These are phyloP conservation scores for Palythoa caribaeorum DNA, from an alignment of 92 coral and sea anemone species.

Conservation along the genomic window DNA sequence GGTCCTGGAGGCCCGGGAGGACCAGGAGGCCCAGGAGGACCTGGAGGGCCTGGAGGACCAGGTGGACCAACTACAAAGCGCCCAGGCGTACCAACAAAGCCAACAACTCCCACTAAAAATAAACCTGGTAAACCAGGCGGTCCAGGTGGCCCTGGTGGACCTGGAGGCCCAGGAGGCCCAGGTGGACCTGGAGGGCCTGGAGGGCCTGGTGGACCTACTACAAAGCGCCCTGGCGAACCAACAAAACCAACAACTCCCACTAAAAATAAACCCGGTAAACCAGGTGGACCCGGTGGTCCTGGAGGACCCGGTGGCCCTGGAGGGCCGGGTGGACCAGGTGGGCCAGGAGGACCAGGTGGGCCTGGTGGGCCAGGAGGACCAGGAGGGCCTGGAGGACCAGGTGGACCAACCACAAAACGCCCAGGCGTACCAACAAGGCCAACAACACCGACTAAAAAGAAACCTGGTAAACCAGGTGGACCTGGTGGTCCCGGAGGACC, in stretches of 20 bases:
- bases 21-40: constrained; percentile 67
- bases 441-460: constrained; percentile 8
- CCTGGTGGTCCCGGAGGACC: constrained; percentile 83
- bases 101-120: background rate
- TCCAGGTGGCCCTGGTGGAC: constrained; percentile 13
- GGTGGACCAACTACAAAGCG: constrained; percentile 58
- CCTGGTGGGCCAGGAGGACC: constrained; percentile 23
- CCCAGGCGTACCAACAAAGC: constrained; percentile 35
- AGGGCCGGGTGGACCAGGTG: constrained; percentile 81
- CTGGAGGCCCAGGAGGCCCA: constrained; percentile 79
- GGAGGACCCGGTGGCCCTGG: constrained; percentile 85
- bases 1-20: constrained; percentile 55
- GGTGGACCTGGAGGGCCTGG: constrained; percentile 78
- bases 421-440: constrained; percentile 34
- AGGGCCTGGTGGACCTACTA: constrained; percentile 66
- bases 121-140: constrained; percentile 49
- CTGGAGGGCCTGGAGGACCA: constrained; percentile 87
- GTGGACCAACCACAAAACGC: constrained; percentile 64
- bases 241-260: constrained; percentile 13
- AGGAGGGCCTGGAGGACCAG: constrained; percentile 80
- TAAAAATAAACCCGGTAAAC: constrained; percentile 64
- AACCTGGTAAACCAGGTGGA: constrained; percentile 82
- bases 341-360: constrained; percentile 45
- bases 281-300: constrained; percentile 80
- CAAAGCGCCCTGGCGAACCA: constrained; percentile 22